Evolutionary conservation across 2,113 vertebrate genomes (phyloP).

Genomic region (Chitala chitala): DNA sequence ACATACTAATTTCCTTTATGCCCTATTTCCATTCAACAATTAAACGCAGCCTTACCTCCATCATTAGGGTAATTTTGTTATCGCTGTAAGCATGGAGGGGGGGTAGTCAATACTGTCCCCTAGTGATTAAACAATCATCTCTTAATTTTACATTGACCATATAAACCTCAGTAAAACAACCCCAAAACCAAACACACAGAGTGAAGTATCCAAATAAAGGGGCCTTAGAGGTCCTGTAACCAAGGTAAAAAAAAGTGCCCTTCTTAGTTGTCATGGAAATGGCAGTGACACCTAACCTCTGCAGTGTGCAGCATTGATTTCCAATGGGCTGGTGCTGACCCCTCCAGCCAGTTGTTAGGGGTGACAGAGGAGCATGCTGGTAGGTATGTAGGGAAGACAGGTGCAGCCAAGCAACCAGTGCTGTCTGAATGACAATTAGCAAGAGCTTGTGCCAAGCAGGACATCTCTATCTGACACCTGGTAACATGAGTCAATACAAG

Average conservation of each 20-base stretch:
- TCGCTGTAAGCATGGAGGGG: not conserved
- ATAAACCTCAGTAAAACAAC: not conserved
- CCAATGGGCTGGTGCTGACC: constrained; percentile 17
- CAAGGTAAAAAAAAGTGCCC: constrained; percentile 6
- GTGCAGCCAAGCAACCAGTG: not conserved
- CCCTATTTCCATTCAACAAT: not conserved
- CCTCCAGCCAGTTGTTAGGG: constrained; percentile 15
- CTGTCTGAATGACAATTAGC: not conserved
- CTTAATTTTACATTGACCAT: constrained; percentile 1
- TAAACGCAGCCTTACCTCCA: not conserved
- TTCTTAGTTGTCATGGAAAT: constrained; percentile 15
- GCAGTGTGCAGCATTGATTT: constrained; percentile 17
- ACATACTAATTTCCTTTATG: too few relatives aligned
- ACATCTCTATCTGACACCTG: not conserved
- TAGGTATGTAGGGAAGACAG: not conserved
- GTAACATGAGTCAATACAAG: not conserved
- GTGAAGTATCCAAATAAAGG: not conserved
- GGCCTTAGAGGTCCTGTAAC: not conserved
- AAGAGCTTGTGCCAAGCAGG: not conserved
- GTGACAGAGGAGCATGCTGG: not conserved
- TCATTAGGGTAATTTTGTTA: not conserved
- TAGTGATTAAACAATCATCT: constrained; percentile 1
- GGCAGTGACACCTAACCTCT: not conserved
- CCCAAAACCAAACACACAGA: not conserved
- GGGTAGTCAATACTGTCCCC: not conserved